Evolutionary conservation across 2,113 vertebrate species (phyloP).

Genomic region (Spheniscus mendiculus): DNA sequence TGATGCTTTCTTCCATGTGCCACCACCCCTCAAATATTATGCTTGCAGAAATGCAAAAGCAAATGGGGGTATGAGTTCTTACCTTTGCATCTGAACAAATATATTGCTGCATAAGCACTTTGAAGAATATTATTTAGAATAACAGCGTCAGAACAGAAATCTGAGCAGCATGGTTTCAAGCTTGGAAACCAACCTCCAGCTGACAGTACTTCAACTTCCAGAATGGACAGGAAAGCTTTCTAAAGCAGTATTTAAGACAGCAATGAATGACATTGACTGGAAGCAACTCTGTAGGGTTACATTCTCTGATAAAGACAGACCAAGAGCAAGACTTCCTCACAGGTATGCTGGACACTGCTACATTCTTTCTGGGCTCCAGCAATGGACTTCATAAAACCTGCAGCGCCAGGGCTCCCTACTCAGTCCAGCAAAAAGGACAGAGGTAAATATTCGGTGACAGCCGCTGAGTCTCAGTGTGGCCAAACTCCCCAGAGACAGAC

Average conservation of each 20-base stretch:
- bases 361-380: background rate
- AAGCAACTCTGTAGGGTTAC: background rate
- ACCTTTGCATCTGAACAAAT: background rate
- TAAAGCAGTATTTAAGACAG: background rate
- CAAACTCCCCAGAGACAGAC: background rate
- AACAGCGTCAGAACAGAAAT: background rate
- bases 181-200: background rate
- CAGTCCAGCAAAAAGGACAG: background rate
- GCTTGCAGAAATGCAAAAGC: background rate
- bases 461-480: accelerated
- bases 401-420: background rate
- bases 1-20: background rate
- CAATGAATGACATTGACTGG: background rate
- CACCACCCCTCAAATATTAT: background rate
- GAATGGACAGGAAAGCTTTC: background rate
- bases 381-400: background rate
- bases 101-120: background rate
- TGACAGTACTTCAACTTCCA: background rate
- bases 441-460: accelerated
- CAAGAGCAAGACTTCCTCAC: background rate
- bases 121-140: background rate
- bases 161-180: background rate
- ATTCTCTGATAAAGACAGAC: background rate
- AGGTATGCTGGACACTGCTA: too few relatives aligned
- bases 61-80: background rate